Percentiles rank a stretch among this genome's conserved stretches.
Evolutionary conservation across 2,113 vertebrate species (phyloP).

Genomic region (Rostratula benghalensis): DNA sequence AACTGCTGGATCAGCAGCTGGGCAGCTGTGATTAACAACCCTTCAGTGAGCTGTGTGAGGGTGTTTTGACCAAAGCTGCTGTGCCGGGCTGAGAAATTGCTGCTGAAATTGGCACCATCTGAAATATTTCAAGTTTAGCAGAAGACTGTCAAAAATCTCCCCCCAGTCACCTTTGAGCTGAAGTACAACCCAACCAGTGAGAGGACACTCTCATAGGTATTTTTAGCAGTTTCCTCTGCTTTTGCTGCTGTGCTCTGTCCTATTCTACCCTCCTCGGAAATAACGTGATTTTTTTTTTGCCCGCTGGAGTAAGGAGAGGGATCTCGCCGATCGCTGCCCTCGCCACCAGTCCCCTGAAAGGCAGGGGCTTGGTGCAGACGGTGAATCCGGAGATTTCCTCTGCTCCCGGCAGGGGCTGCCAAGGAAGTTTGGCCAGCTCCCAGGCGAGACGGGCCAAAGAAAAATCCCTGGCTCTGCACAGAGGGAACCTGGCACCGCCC

Average conservation of each 20-base stretch:
- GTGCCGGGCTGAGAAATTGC: not conserved
- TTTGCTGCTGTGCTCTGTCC: not conserved
- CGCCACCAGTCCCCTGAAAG: slow-evolving; percentile 26
- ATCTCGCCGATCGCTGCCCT: not conserved
- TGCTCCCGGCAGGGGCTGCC: slow-evolving; percentile 12
- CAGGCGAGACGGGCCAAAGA: not conserved
- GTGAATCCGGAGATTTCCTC: slow-evolving; percentile 43
- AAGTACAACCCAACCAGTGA: not conserved
- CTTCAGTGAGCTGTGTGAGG: not conserved
- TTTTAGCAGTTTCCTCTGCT: not conserved
- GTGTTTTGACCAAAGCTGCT: not conserved
- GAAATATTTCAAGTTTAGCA: not conserved
- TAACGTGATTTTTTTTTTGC: not conserved
- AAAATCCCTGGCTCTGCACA: not conserved
- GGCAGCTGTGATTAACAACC: not conserved
- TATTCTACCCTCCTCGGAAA: not conserved
- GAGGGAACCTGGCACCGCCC: not conserved
- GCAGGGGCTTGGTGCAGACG: not conserved
- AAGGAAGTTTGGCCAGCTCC: slow-evolving; percentile 27
- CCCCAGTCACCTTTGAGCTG: not conserved
- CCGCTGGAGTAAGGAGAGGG: not conserved
- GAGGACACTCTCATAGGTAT: not conserved
- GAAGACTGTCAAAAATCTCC: not conserved
- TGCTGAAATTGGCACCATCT: not conserved
- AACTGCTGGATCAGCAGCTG: not conserved